A percentile compares a stretch with the other conserved stretches of the same genome.
Evolutionary conservation across 2,113 vertebrate species (phyloP).

Genomic region (Morone chrysops): DNA sequence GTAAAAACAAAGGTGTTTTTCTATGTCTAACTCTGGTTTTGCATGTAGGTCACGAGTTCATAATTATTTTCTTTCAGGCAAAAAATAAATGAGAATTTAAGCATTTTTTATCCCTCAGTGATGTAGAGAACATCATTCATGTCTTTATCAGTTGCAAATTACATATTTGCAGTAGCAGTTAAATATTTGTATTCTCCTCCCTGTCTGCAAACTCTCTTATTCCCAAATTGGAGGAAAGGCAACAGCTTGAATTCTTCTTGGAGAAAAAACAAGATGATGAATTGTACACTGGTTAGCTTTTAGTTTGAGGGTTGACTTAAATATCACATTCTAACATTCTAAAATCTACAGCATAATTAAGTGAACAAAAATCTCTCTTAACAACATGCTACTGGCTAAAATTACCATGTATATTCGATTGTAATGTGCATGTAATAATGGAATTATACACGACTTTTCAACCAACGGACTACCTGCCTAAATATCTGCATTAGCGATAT

Average conservation of each 20-base stretch:
- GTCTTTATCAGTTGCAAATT: conserved; percentile 7
- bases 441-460: no score
- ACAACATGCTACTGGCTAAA: no score
- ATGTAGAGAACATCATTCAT: not conserved
- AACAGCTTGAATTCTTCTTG: not conserved
- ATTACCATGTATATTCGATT: no score
- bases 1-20: not conserved
- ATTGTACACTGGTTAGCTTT: not conserved
- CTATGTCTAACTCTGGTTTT: not conserved
- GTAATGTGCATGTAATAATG: no score
- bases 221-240: not conserved
- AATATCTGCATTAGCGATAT: no score
- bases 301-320: not conserved
- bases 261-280: not conserved
- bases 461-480: no score
- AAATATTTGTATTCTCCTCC: conserved; percentile 8
- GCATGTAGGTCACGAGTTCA: not conserved
- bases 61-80: not conserved
- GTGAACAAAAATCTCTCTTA: no score
- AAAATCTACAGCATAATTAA: no score
- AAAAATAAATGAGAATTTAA: not conserved
- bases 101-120: not conserved
- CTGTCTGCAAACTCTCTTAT: not conserved
- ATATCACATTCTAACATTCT: not conserved
- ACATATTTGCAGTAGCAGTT: not conserved